These are phyloP conservation scores for Calypte anna DNA, from an alignment of 2,113 vertebrate species.

Conservation along the genomic window DNA sequence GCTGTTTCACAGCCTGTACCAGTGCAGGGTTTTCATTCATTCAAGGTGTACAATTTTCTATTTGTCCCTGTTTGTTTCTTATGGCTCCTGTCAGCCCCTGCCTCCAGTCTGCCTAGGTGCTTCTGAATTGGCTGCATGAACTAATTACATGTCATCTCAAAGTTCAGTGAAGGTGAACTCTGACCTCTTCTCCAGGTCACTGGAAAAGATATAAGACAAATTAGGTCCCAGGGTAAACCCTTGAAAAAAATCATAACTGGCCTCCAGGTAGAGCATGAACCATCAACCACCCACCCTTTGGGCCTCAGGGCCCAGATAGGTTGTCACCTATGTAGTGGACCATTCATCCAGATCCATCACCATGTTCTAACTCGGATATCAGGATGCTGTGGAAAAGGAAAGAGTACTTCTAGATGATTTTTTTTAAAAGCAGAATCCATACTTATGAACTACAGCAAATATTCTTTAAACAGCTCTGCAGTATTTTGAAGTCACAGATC, in stretches of 20 bases:
- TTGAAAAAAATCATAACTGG: background rate
- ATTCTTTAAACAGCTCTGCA: background rate
- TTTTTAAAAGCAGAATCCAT: background rate
- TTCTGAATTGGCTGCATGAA: background rate
- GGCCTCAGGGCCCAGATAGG: background rate
- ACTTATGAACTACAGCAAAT: background rate
- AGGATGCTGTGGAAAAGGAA: background rate
- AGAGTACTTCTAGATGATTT: background rate
- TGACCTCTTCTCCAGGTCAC: background rate
- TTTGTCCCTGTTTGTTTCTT: background rate
- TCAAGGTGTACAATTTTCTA: background rate
- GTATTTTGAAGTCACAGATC: background rate
- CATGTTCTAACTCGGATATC: background rate
- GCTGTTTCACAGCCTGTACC: background rate
- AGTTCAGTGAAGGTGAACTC: background rate
- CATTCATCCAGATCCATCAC: conserved; percentile 8
- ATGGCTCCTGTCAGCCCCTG: background rate
- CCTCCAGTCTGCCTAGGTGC: background rate
- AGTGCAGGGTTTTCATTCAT: background rate
- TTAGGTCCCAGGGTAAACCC: background rate
- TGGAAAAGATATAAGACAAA: background rate
- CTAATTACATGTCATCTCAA: background rate
- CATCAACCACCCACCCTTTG: background rate
- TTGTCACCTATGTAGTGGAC: conserved; percentile 2
- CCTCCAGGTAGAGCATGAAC: background rate